Conservation (phyloP, 2,888 invertebrate species). For the Sphecodes monilicornis region DNA sequence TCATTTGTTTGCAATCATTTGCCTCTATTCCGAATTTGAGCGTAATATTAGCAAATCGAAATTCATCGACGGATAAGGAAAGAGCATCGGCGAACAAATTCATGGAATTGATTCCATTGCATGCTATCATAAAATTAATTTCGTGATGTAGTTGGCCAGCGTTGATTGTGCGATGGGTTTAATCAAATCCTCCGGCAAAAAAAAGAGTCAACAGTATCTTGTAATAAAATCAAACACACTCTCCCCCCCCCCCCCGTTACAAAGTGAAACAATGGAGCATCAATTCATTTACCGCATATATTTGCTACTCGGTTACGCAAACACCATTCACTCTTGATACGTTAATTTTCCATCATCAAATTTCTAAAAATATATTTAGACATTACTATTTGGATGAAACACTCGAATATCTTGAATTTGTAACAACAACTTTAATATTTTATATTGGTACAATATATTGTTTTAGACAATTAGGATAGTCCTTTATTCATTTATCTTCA, state of each 20-base stretch:
- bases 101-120: constrained; percentile 33
- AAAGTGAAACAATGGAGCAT: not conserved
- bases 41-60: not conserved
- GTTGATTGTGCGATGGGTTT: constrained; percentile 25
- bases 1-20: too few relatives aligned
- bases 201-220: not conserved
- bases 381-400: not conserved
- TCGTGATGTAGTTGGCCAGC: constrained; percentile 28
- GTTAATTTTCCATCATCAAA: not conserved
- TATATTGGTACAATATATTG: not conserved
- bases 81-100: constrained; percentile 32
- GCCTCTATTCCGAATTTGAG: not conserved
- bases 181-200: constrained; percentile 28
- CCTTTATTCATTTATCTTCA: too few relatives aligned
- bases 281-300: not conserved
- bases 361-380: not conserved
- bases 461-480: too few relatives aligned
- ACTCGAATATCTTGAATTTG: not conserved
- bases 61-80: not conserved
- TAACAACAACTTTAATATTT: not conserved
- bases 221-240: constrained; percentile 1
- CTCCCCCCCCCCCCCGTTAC: not conserved
- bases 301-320: not conserved
- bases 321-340: not conserved
- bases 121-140: constrained; percentile 45